A percentile compares a stretch with the other conserved stretches of the same genome.
phyloP scores from a whole-genome alignment of 2,797 vertebrate species.

The Amblyopsis hoosieri region DNA sequence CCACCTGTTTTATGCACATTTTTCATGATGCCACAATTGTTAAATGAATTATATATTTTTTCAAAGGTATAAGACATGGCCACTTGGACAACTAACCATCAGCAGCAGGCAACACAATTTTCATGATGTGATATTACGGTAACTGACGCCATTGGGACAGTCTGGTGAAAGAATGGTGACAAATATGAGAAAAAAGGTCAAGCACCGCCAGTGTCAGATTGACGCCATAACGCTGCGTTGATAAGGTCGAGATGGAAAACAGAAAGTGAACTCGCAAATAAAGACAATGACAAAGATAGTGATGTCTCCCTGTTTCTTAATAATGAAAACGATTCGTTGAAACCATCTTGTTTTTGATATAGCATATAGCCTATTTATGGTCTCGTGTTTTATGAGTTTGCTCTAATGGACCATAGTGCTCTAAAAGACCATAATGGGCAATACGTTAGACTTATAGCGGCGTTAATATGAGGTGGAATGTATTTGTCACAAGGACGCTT shows the following conservation, averaged over 20 bases:
- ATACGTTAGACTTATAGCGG: neutral
- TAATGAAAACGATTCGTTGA: neutral
- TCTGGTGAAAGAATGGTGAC: slow-evolving; percentile 6
- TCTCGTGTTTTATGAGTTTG: slow-evolving; percentile 13
- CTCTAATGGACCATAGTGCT: slow-evolving; percentile 1
- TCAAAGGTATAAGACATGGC: slow-evolving; percentile 27
- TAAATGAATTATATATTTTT: neutral
- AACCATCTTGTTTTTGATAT: too few species aligned
- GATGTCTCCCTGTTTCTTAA: slow-evolving; percentile 21
- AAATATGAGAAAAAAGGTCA: slow-evolving; percentile 43
- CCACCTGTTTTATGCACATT: neutral
- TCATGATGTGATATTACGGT: slow-evolving; percentile 24
- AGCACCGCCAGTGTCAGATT: slow-evolving; percentile 51
- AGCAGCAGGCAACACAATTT: neutral
- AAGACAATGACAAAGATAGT: slow-evolving; percentile 36
- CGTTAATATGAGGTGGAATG: slow-evolving; percentile 10
- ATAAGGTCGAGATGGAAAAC: slow-evolving; percentile 40
- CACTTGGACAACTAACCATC: slow-evolving; percentile 8
- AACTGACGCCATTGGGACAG: neutral
- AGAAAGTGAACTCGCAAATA: slow-evolving; percentile 26
- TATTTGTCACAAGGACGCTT: slow-evolving; percentile 16
- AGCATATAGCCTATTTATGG: neutral
- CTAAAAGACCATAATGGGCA: slow-evolving; percentile 2
- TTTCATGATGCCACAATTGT: neutral
- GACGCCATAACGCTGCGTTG: slow-evolving; percentile 42